Evolutionary conservation across 2,888 invertebrate species (phyloP).

Genomic region (Trichogramma evanescens): DNA sequence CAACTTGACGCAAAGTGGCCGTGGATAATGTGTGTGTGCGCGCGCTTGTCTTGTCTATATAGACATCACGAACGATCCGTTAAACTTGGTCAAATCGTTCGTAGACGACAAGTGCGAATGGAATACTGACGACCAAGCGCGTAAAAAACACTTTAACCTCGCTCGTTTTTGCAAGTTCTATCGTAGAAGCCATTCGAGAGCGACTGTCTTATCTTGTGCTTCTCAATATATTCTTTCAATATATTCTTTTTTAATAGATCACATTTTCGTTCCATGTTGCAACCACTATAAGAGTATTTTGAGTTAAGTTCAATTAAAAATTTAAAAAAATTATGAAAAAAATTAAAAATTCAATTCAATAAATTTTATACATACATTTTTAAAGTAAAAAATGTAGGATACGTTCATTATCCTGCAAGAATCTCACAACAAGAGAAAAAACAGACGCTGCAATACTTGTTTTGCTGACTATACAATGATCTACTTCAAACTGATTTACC

Average conservation of each 20-base stretch:
- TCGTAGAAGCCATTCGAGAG: too few relatives aligned
- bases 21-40: slow-evolving; percentile 23
- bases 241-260: too few relatives aligned
- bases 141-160: background rate
- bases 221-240: too few relatives aligned
- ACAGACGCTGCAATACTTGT: slow-evolving; percentile 27
- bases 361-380: background rate
- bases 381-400: background rate
- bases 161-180: too few relatives aligned
- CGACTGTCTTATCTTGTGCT: too few relatives aligned
- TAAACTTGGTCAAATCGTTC: slow-evolving; percentile 45
- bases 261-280: too few relatives aligned
- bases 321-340: background rate
- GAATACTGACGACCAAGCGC: slow-evolving; percentile 35
- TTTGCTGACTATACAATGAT: slow-evolving; percentile 39
- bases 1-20: slow-evolving; percentile 25
- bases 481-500: slow-evolving; percentile 42
- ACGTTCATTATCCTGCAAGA: slow-evolving; percentile 10
- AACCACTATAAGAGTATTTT: too few relatives aligned
- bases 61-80: slow-evolving; percentile 25
- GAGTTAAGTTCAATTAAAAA: too few relatives aligned
- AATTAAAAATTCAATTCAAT: background rate
- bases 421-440: background rate
- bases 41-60: slow-evolving; percentile 18
- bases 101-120: slow-evolving; percentile 32